These are phyloP conservation scores for Epinotia bilunana DNA, from an alignment of 2,888 invertebrate genomes.

Conservation along the genomic window DNA sequence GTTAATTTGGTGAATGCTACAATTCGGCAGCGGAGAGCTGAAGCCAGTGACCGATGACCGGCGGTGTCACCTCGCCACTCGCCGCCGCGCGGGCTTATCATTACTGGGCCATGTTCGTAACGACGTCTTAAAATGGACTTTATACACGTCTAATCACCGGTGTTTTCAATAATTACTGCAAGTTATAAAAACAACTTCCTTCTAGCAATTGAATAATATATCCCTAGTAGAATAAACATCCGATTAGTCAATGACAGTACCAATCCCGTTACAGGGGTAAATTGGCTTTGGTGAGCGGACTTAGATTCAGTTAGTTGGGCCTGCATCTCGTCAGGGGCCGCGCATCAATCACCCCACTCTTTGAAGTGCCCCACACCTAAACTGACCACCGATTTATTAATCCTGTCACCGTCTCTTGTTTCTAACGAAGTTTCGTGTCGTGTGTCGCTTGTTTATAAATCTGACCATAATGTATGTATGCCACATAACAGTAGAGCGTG, in stretches of 20 bases:
- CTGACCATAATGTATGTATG: constrained; percentile 1
- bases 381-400: constrained; percentile 68
- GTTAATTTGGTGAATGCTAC: constrained; percentile 23
- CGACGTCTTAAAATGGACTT: constrained; percentile 20
- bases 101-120: constrained; percentile 1
- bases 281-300: constrained; percentile 56
- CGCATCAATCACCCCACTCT: constrained; percentile 70
- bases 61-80: constrained; percentile 7
- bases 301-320: constrained; percentile 53
- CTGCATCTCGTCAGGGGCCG: constrained; percentile 69
- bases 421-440: constrained; percentile 60
- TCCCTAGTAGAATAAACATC: constrained; percentile 21
- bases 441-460: constrained; percentile 54
- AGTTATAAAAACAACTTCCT: constrained; percentile 4
- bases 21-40: constrained; percentile 19
- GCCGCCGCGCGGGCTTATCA: constrained; percentile 23
- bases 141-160: constrained; percentile 19
- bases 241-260: constrained; percentile 52
- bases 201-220: constrained; percentile 12
- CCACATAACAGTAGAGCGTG: not conserved
- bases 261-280: constrained; percentile 58
- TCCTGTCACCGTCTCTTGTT: constrained; percentile 72
- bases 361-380: constrained; percentile 68
- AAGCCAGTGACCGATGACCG: constrained; percentile 25
- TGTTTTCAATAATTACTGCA: not conserved